Evolutionary conservation across 2,113 vertebrate species (phyloP).

Genomic region (Coreoperca whiteheadi): DNA sequence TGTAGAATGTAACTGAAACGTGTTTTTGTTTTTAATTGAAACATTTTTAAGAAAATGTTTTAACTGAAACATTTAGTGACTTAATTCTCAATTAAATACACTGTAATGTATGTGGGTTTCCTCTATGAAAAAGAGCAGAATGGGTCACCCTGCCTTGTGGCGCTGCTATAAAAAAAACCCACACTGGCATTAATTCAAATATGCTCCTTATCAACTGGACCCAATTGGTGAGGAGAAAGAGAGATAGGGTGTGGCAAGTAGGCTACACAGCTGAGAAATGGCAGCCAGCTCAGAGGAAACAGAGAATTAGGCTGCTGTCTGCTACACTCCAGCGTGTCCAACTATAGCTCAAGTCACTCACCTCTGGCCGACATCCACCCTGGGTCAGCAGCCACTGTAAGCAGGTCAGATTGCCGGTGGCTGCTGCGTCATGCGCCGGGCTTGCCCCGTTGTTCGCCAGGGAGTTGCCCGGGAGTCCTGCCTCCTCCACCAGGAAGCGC

Average conservation of each 20-base stretch:
- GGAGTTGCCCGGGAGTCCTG: conserved; percentile 82
- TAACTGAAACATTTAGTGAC: not conserved
- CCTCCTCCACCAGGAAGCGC: conserved; percentile 92
- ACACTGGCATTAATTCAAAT: too few species aligned
- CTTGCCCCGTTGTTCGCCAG: conserved; percentile 92
- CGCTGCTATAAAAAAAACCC: too few species aligned
- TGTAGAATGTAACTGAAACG: not conserved
- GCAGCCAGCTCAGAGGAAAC: conserved; percentile 31
- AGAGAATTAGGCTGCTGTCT: conserved; percentile 15
- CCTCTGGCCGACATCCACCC: conserved; percentile 90
- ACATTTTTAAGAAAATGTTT: too few species aligned
- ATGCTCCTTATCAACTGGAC: too few species aligned
- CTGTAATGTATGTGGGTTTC: not conserved
- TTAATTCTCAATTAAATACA: not conserved
- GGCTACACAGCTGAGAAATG: not conserved
- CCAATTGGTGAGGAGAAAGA: not conserved
- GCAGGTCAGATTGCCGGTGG: conserved; percentile 93
- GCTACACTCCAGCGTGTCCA: not conserved
- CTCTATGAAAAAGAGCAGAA: not conserved
- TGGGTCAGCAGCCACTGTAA: conserved; percentile 93
- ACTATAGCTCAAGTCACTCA: conserved; percentile 74
- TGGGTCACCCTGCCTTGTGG: not conserved
- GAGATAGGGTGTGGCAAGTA: not conserved
- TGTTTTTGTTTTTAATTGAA: too few species aligned
- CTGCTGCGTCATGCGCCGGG: conserved; percentile 94